Base-by-base conservation (phyloP, 2,113 vertebrate species). In the Chloropsis hardwickii region DNA sequence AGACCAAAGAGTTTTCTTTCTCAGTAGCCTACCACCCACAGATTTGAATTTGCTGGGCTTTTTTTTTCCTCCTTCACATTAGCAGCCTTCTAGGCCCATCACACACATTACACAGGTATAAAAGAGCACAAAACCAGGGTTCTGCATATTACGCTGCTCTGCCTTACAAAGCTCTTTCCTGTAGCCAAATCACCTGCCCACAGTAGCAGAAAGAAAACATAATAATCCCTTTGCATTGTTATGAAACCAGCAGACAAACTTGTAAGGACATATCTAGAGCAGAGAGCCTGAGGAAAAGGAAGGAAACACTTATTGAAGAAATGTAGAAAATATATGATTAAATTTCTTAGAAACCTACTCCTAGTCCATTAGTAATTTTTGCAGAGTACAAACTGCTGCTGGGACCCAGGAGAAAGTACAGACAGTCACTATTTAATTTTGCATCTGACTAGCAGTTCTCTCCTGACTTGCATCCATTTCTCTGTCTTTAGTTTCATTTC, bases 11-110 rank as follows among this genome's bases (percentile, higher is more conserved):
- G 51, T 37, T 84, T 78, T 81, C 33, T 74, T 44, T 35, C 28
- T 73, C 69, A 53, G 51, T 56, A 56, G 60, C 35, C 31, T 73
- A 79, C 27, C 27, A 86, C 28, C 24, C 24, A 62, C 9, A 56
- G 29, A 64, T 40, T 44, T 83, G 61, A 79, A 79, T 65, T 70
- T 54, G 5, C 37, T 79, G 21, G 4, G 1, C 37, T 37, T 10
- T 0, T 45, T 29, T 39, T 35, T 74, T 23, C 4, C 0, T 17
- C 12, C 29, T 62, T 65, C 42, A 61, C 6, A 57, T 29, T 60
- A 81, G 12, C 42, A 82, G 69, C 11, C 61, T 70, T 81, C 57
- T 71, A 85, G 54, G 29, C 18, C 73, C 22, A 79, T 44, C 40
- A 74, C 14, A 60, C 1, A 5, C 9, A 60, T 44, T 79, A 39